A percentile compares a stretch with the other conserved stretches of the same genome.
phyloP scores from a whole-genome alignment of 2,888 invertebrate species.

The Crematogaster levior region DNA sequence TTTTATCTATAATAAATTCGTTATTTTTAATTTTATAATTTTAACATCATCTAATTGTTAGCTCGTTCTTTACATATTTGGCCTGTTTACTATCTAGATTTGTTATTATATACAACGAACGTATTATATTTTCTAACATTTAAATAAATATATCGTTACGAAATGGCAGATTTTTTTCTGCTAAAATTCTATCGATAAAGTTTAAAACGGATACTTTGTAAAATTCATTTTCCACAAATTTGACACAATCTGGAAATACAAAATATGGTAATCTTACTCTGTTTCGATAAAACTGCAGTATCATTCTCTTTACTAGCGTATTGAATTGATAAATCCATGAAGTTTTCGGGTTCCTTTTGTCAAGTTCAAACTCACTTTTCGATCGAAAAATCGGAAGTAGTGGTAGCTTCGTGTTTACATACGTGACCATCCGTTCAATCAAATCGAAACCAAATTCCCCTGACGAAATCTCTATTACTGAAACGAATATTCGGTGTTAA shows the following conservation, averaged over 20 bases:
- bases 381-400: conserved; percentile 73
- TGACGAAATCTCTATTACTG: conserved; percentile 93
- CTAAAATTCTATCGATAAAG: neutral
- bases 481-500: conserved; percentile 68
- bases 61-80: too few relatives aligned
- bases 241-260: neutral
- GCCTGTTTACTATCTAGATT: too few relatives aligned
- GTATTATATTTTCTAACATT: too few relatives aligned
- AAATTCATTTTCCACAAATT: neutral
- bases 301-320: conserved; percentile 90
- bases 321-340: conserved; percentile 90
- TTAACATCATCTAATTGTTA: too few relatives aligned
- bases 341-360: conserved; percentile 87
- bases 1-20: too few relatives aligned
- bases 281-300: conserved; percentile 92
- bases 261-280: conserved; percentile 86
- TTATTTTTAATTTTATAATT: too few relatives aligned
- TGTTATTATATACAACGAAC: too few relatives aligned
- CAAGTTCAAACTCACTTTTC: conserved; percentile 82
- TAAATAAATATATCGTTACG: neutral
- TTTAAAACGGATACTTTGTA: neutral
- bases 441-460: conserved; percentile 91
- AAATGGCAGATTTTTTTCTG: neutral
- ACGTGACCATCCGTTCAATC: conserved; percentile 89
- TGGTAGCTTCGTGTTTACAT: conserved; percentile 87